Conservation (phyloP, 2,888 invertebrate genomes). For the Drosophila antonietae region DNA sequence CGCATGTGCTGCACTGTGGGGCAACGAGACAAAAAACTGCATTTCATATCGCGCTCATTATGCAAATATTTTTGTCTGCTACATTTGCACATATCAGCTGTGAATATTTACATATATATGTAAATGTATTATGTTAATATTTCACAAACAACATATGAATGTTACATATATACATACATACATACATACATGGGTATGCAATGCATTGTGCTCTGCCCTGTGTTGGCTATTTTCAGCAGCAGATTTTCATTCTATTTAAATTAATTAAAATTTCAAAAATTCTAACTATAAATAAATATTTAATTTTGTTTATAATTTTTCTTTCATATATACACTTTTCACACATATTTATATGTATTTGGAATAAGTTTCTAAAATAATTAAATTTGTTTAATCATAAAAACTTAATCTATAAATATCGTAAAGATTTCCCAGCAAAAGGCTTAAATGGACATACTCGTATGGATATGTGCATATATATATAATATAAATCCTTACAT, state of each 20-base stretch:
- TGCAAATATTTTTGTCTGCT: slow-evolving; percentile 37
- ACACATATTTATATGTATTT: no score
- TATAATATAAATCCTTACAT: slow-evolving; percentile 6
- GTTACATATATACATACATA: background rate
- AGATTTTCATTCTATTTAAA: background rate
- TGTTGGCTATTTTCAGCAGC: background rate
- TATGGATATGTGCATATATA: background rate
- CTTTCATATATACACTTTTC: no score
- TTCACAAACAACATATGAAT: background rate
- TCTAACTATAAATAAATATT: no score
- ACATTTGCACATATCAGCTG: slow-evolving; percentile 17
- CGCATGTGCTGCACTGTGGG: slow-evolving; percentile 16
- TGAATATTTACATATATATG: background rate
- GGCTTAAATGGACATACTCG: background rate
- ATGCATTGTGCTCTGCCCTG: background rate
- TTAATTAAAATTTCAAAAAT: background rate
- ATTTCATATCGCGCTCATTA: slow-evolving; percentile 59
- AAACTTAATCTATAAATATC: background rate
- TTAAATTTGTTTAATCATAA: background rate
- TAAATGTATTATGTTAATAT: slow-evolving; percentile 8
- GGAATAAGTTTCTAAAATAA: background rate
- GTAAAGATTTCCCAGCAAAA: background rate
- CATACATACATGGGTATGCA: background rate
- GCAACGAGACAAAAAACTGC: slow-evolving; percentile 26
- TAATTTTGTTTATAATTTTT: no score